phyloP scores from a whole-genome alignment of 1,140 invertebrate genomes.

The Berghia stephanieae region DNA sequence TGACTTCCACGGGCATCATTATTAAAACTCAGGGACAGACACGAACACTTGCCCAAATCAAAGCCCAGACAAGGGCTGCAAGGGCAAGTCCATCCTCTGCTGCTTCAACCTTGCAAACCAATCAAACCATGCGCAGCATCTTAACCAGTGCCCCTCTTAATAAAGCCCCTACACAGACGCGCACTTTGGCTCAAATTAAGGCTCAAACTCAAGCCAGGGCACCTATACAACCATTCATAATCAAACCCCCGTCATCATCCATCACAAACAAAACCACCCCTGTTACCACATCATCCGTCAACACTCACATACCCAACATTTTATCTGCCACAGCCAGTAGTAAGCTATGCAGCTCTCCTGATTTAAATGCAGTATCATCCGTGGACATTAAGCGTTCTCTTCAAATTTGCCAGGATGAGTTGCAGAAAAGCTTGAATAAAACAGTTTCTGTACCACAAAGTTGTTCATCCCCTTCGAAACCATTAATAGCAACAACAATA shows the following conservation, averaged over 20 bases:
- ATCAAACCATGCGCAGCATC: conserved; percentile 36
- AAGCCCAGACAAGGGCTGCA: conserved; percentile 58
- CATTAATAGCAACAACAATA: not conserved
- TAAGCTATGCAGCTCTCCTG: conserved; percentile 23
- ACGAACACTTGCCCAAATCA: conserved; percentile 62
- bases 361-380: conserved; percentile 60
- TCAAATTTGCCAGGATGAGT: conserved; percentile 94
- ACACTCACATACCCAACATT: conserved; percentile 48
- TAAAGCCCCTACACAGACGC: conserved; percentile 45
- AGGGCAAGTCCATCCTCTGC: conserved; percentile 34
- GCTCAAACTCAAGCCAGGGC: conserved; percentile 58
- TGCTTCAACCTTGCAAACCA: not conserved
- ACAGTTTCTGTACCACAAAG: no score
- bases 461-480: conserved; percentile 22
- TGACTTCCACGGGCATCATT: conserved; percentile 31
- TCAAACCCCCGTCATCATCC: conserved; percentile 27
- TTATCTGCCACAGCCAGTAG: conserved; percentile 27
- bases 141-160: conserved; percentile 18
- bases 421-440: conserved; percentile 71
- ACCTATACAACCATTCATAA: conserved; percentile 42
- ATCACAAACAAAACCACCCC: conserved; percentile 20
- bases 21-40: conserved; percentile 48
- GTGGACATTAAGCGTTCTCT: conserved; percentile 93
- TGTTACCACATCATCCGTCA: conserved; percentile 25
- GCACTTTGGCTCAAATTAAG: conserved; percentile 62